Evolutionary conservation across 2,888 invertebrate genomes (phyloP), one percentile per base, ranked within the genome.

Genomic region (Drosophila demipolita): DNA sequence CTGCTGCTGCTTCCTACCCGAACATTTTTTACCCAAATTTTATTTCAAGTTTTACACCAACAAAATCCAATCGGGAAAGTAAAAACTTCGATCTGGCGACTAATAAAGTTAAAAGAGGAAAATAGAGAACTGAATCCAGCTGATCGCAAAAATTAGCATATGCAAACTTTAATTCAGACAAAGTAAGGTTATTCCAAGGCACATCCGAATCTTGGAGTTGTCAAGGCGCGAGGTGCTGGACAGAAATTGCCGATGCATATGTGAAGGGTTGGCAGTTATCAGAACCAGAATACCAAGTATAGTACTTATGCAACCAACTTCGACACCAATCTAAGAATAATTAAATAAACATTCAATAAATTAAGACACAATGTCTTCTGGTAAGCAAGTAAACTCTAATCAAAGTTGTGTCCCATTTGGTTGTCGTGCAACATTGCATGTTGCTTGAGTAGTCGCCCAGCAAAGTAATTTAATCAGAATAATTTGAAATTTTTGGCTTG

Each of bases 401-500:
- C 38, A 55, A 29, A 20, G 29, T 15, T 42, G 15, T 20, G 5
- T 33, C 29, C 20, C 29, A 40, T 40, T 35, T 36, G 15, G 12
- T 59, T 17, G 15, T 1, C 12, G 11, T 26, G 29, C n/a, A 29
- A 29, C 5, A 26, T 29, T 29, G 29, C 50, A 50, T 32, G 29
- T 9, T 11, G 9, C 29, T 15, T 20, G 20, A n/a, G 5, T 29
- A 20, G 57, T 61, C 36, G 42, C 40, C 23, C 11, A 9, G 26
- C 40, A 52, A 49, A 36, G 45, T 53, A 85, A 75, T 83, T 88
- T 78, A 80, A 78, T 80, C 64, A 72, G 52, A 66, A 53, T 29
- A 33, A 60, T 61, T 71, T 68, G 6, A 58, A 74, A 74, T 61
- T 73, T 73, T 64, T 61, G 70, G 35, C 58, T 59, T 55, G 32